Evolutionary conservation across 2,797 vertebrate genomes (phyloP), one percentile per base, ranked within the genome.

Genomic region (Glossophaga mutica): DNA sequence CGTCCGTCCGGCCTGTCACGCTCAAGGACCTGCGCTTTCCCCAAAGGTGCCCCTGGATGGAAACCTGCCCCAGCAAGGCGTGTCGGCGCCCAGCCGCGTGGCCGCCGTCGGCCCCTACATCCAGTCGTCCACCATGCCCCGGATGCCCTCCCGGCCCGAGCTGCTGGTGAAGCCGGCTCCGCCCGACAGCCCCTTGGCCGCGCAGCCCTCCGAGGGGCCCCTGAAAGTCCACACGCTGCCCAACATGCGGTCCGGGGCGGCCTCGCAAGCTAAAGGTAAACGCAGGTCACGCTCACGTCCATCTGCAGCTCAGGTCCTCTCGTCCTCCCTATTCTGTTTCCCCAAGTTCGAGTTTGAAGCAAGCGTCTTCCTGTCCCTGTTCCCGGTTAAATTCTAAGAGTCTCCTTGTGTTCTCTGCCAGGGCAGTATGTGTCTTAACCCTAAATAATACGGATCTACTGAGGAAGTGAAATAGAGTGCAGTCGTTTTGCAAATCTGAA

Each of bases 61-160:
- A 76, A 99, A 98, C 97, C 98, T 98, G 22, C 98, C 98, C 55
- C 99, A 98, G 95, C 99, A 98, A 91, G 98, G 98, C 1, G 98
- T 98, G 93, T 98, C 99, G 2, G 99, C 99, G 74, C 98, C 98
- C 10, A 99, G 99, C 88, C 99, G 99, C 0, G 99, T 99, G 98
- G 99, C 99, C 22, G 99, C 99, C 0, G 99, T 99, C 10, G 99
- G 99, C 74, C 99, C 99, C 3, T 99, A 99, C 44, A 99, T 99
- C 97, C 99, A 99, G 98, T 99, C 99, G 0, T 99, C 99, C 96
- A 99, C 99, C 24, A 99, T 99, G 99, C 99, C 99, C 24, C 99
- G 99, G 9, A 98, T 99, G 96, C 97, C 98, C 89, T 98, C 98
- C n/a, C 99, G 99, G 96, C 99, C 99, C 1, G 99, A 99, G 39